Evolutionary conservation across 1,140 invertebrate species (phyloP), one percentile per base, ranked within the genome.

Genomic region (Stenopsyche tienmushanensis): DNA sequence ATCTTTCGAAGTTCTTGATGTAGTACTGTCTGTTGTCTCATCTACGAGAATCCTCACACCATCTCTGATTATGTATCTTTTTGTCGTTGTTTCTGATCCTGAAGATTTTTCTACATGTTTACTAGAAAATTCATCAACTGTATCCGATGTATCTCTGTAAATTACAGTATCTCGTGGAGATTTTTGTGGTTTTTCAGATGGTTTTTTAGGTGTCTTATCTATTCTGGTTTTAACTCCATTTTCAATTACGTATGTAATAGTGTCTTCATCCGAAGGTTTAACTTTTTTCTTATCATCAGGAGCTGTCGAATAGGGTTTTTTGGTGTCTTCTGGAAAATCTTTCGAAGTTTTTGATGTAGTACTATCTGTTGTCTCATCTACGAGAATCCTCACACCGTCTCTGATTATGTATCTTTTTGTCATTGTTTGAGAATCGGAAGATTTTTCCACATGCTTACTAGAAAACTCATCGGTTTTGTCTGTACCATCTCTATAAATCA

Each of bases 391-490:
- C 7, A 69, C 63, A 39, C 67, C 67, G 57, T 69, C 57, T 69
- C 62, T 59, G 20, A 65, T 69, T 3, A 69, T 59, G 24, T 69
- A 69, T 47, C 76, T 69, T 41, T 74, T 72, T 5, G 23, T 50
- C 17, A 15, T 49, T 50, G 59, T 25, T 50, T 62, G 49, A 24
- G 17, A 15, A 20, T 29, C 44, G 7, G 13, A 3, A 21, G 45
- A 20, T 23, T 17, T 39, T 39, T 39, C 29, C 7, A n/a, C 13
- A 20, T 10, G 45, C 23, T 49, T 21, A 5, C 18, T 49, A 1
- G 45, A 20, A 49, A n/a, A n/a, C n/a, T n/a, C n/a, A n/a, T n/a
- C n/a, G n/a, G n/a, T 9, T 42, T 17, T 9, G 18, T n/a, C n/a
- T n/a, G n/a, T n/a, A n/a, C n/a, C n/a, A n/a, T n/a, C n/a, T n/a